Base-by-base conservation (phyloP, 2,113 vertebrate species). In the Antechinus flavipes region DNA sequence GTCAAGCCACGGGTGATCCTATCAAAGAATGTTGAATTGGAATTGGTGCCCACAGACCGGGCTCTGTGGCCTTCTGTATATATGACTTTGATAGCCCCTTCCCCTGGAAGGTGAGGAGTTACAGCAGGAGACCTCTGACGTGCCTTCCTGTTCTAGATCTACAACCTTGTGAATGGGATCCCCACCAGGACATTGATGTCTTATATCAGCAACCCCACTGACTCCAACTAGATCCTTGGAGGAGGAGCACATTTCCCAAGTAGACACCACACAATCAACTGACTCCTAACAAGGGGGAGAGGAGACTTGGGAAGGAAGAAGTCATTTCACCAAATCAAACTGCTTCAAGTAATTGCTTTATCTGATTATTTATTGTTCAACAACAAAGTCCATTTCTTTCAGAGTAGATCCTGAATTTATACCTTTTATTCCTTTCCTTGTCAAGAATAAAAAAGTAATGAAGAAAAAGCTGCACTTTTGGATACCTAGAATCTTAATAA, bases 361-460 rank as follows among this genome's bases (percentile, higher is more conserved):
- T 99, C 98, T 98, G 97, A 98, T 98, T 98, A 98, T 98, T 98
- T 98, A 98, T 98, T 97, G 95, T 98, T 98, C 96, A 96, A 98
- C 98, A 98, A 98, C 98, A 98, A 96, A 98, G 98, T 98, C 98
- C 98, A 97, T 90, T 98, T 97, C 96, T 96, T 98, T 98, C 97
- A 96, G 97, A 98, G 96, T 96, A 96, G 98, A 98, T 96, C 97
- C 96, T 97, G 97, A 98, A 97, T 94, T 94, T 94, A 93, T 93
- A 97, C 98, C 93, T 97, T 97, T 90, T 93, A 16, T 98, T 98
- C 97, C 97, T 96, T 93, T 84, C 97, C 98, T 98, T 96, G 26
- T 98, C 97, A 94, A 96, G 97, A 98, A 98, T 98, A 98, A 98
- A 99, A 98, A 99, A 99, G 97, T 97, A 98, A 98, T 97, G 98